Percentiles rank a stretch among this genome's conserved stretches.
These are phyloP conservation scores for Emydura subglobosa DNA, from an alignment of 2,113 vertebrate species.

Conservation along the genomic window DNA sequence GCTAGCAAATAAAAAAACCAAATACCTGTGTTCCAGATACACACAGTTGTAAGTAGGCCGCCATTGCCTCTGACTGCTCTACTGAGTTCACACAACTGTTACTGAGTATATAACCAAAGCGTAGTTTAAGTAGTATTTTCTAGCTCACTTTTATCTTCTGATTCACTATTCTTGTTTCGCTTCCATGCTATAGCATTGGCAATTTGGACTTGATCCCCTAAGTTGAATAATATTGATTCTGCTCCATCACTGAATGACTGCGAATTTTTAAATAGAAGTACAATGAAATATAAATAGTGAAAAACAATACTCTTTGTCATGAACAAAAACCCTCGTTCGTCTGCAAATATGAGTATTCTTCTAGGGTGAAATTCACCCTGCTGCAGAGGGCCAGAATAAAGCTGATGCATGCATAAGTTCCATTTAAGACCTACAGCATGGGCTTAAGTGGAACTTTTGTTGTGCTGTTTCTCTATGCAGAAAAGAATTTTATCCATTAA, in stretches of 20 bases:
- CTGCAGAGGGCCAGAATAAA: background rate
- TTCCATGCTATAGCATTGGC: background rate
- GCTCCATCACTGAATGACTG: background rate
- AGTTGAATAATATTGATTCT: slow-evolving; percentile 5
- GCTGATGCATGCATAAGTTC: background rate
- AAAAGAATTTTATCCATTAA: background rate
- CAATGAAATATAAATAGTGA: slow-evolving; percentile 26
- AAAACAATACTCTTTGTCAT: background rate
- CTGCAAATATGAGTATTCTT: background rate
- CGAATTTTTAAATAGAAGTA: slow-evolving; percentile 24
- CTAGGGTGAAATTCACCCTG: background rate
- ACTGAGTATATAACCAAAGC: background rate
- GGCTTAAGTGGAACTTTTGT: background rate
- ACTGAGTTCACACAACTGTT: background rate
- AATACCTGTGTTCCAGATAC: background rate
- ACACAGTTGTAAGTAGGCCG: background rate
- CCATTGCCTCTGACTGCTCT: background rate
- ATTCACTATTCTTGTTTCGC: background rate
- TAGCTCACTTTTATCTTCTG: background rate
- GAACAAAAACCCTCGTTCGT: background rate
- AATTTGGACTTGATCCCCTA: background rate
- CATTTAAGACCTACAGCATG: background rate
- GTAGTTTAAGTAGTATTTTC: background rate
- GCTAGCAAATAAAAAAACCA: background rate
- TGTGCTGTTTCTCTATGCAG: background rate